Evolutionary conservation across 2,797 vertebrate genomes (phyloP), one percentile per base, ranked within the genome.

Genomic region (Sciurus vulgaris): DNA sequence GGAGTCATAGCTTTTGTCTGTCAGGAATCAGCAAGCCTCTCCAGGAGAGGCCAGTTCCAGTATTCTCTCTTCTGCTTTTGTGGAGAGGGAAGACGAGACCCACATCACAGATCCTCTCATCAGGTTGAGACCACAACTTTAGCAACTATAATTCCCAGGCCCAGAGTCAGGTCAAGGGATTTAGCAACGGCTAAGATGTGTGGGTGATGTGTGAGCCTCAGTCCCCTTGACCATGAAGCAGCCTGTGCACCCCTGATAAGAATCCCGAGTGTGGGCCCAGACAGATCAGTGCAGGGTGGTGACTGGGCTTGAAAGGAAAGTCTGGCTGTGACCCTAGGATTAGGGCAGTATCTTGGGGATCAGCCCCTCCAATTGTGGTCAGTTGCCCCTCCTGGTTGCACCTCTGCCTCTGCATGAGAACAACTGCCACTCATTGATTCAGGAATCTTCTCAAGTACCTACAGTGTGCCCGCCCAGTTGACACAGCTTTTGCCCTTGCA

Each of bases 251-350:
- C 49, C 35, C 22, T 1, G 2, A 0, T 3, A 18, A 87, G 56
- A 49, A 0, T 7, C 47, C 54, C 26, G n/a, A 44, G 20, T 11
- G 70, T 0, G 0, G 41, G 35, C 35, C 51, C n/a, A 70, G 69
- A 10, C 11, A 33, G 33, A 17, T 12, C 0, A 0, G 49, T 9
- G 10, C 14, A 1, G 14, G 28, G 30, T 3, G n/a, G 67, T 15
- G 44, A 56, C 1, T 0, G 2, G n/a, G n/a, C 10, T 82, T 30
- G 38, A 79, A 56, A 70, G 67, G 89, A 15, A 86, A 59, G 1
- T 63, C 56, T 54, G 33, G 33, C 28, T 24, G n/a, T 1, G 1
- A n/a, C 44, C 1, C 0, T 12, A 5, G 41, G 63, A 41, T 41
- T 41, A n/a, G 51, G 26, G 17, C 5, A 35, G 24, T 30, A 65